Conservation (phyloP, 23 tunicate genomes). For the Ascidia mentula region DNA sequence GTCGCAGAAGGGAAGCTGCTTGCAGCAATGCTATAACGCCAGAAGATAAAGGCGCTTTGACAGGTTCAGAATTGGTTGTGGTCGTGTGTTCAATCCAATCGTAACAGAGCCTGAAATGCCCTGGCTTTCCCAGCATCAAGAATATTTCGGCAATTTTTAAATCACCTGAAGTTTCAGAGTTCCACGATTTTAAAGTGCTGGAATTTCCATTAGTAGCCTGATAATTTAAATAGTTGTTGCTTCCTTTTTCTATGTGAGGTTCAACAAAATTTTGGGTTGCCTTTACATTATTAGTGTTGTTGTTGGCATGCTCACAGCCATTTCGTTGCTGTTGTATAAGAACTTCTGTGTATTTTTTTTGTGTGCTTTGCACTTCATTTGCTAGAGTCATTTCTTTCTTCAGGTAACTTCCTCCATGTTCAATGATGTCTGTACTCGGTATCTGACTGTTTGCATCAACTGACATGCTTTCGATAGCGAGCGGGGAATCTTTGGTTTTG, state of each 20-base stretch:
- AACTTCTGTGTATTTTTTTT: neutral
- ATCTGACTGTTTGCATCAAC: neutral
- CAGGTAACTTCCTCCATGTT: neutral
- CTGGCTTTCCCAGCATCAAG: slow-evolving; percentile 77
- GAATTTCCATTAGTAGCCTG: no score
- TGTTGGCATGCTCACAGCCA: no score
- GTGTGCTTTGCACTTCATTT: neutral
- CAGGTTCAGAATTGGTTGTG: neutral
- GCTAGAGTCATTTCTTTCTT: neutral
- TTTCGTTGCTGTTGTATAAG: no score
- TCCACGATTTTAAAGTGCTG: slow-evolving; percentile 16
- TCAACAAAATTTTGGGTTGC: neutral
- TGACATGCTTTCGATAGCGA: neutral
- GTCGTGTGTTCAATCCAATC: slow-evolving; percentile 25
- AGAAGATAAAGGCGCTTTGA: slow-evolving; percentile 15
- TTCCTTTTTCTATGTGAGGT: neutral
- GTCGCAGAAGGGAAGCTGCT: slow-evolving; percentile 30
- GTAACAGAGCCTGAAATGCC: slow-evolving; percentile 53
- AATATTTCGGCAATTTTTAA: slow-evolving; percentile 59
- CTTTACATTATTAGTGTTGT: neutral
- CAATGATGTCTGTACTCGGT: neutral
- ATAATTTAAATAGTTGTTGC: no score
- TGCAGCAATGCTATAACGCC: slow-evolving; percentile 63
- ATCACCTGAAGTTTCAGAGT: slow-evolving; percentile 24
- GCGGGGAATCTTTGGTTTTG: neutral